Evolutionary conservation across 2,797 vertebrate species (phyloP).

Genomic region (Sebastes melanostomus): DNA sequence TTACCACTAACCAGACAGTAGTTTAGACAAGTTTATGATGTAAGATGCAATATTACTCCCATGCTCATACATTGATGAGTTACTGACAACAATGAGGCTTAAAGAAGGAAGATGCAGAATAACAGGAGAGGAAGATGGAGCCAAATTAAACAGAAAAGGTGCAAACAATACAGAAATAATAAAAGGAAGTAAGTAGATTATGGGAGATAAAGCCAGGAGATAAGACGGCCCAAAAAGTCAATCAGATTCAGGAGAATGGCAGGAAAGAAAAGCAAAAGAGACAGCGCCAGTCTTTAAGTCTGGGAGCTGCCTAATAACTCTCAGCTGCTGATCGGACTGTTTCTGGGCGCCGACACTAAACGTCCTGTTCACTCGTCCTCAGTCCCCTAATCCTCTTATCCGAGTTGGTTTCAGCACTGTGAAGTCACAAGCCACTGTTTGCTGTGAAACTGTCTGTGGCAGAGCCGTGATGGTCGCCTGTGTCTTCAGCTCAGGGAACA

Average conservation of each 20-base stretch:
- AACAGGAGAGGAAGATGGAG: not conserved
- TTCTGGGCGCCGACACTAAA: conserved; percentile 61
- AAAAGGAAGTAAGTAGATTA: not conserved
- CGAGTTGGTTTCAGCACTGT: conserved; percentile 54
- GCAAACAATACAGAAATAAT: not conserved
- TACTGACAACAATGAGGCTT: conserved; percentile 12
- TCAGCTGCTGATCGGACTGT: conserved; percentile 66
- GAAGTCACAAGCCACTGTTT: conserved; percentile 51
- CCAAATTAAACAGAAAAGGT: conserved; percentile 4
- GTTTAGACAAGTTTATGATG: conserved; percentile 54
- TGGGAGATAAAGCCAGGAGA: not conserved
- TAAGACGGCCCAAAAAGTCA: not conserved
- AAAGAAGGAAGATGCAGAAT: not conserved
- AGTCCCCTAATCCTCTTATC: conserved; percentile 73
- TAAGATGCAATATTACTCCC: conserved; percentile 42
- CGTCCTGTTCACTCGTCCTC: conserved; percentile 59
- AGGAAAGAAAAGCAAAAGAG: conserved; percentile 18
- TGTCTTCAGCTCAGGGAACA: conserved; percentile 25
- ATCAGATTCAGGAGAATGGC: not conserved
- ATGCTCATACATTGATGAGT: conserved; percentile 49
- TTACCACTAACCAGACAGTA: conserved; percentile 33
- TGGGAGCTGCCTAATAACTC: conserved; percentile 61
- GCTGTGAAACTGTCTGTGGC: conserved; percentile 31
- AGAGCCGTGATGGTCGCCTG: conserved; percentile 15
- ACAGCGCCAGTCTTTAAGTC: conserved; percentile 43